phyloP scores from a whole-genome alignment of 23 tunicate genomes.

The Clavelina lepadiformis region DNA sequence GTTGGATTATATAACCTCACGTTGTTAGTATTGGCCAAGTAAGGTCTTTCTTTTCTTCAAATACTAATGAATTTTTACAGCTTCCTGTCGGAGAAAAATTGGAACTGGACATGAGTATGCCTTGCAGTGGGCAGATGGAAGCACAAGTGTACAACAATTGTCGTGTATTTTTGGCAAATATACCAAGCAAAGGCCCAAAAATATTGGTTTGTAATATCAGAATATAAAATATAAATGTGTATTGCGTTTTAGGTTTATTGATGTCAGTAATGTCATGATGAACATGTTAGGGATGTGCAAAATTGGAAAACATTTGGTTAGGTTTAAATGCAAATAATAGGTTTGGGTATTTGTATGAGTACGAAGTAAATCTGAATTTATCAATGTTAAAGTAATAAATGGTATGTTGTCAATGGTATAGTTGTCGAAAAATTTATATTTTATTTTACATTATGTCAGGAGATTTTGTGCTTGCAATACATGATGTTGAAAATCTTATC shows the following conservation, averaged over 20 bases:
- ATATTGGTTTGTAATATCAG: constrained; percentile 40
- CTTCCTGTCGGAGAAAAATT: constrained; percentile 48
- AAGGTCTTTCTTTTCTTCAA: not conserved
- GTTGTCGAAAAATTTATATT: too few species aligned
- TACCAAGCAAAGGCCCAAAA: constrained; percentile 21
- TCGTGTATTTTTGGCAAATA: constrained; percentile 55
- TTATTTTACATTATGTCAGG: constrained; percentile 46
- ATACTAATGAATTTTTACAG: constrained; percentile 17
- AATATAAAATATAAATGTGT: too few species aligned
- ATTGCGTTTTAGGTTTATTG: too few species aligned
- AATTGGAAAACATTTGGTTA: too few species aligned
- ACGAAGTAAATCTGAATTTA: too few species aligned
- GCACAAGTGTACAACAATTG: constrained; percentile 37
- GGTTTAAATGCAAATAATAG: too few species aligned
- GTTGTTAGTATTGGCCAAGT: not conserved
- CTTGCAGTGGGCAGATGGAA: constrained; percentile 72
- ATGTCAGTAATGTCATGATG: too few species aligned
- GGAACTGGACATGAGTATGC: constrained; percentile 48
- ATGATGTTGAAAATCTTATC: constrained; percentile 25
- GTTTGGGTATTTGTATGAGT: too few species aligned
- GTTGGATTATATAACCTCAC: not conserved
- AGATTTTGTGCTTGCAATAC: constrained; percentile 50
- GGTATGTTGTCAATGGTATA: too few species aligned
- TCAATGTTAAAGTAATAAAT: too few species aligned
- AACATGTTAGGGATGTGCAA: too few species aligned